phyloP scores from a whole-genome alignment of 1,140 invertebrate genomes.

The Drosophila sp. region DNA sequence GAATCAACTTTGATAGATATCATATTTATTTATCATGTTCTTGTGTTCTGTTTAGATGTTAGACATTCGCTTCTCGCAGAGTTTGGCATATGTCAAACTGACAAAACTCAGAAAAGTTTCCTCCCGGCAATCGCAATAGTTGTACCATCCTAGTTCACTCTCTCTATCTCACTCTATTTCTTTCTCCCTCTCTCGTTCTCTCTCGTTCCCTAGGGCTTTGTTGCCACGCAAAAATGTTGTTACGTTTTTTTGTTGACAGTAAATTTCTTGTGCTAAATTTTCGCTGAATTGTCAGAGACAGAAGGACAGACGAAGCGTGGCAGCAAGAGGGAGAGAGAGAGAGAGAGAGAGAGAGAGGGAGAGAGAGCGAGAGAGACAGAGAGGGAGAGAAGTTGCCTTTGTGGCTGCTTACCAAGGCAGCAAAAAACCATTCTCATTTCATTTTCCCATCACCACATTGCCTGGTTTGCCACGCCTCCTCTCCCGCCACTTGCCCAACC shows the following conservation, averaged over 20 bases:
- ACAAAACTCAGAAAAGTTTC: conserved; percentile 28
- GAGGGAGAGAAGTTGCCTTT: conserved; percentile 33
- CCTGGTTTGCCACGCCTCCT: not conserved
- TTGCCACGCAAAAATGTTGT: conserved; percentile 33
- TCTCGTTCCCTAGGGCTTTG: conserved; percentile 40
- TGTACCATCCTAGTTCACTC: not conserved
- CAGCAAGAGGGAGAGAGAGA: not conserved
- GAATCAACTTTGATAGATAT: not conserved
- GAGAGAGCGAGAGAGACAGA: too few species aligned
- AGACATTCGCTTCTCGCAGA: not conserved
- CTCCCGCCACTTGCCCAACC: conserved; percentile 11
- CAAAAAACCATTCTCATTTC: conserved; percentile 34
- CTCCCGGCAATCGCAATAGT: conserved; percentile 29
- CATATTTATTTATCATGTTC: not conserved
- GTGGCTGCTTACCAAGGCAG: conserved; percentile 48
- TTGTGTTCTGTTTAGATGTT: not conserved
- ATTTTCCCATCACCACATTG: not conserved
- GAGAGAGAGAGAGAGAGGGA: not conserved
- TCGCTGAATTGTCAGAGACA: conserved; percentile 67
- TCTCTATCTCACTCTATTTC: conserved; percentile 15
- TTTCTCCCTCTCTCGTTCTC: conserved; percentile 2
- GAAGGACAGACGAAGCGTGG: not conserved
- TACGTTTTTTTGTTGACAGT: conserved; percentile 54
- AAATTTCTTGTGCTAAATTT: conserved; percentile 73
- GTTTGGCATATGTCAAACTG: conserved; percentile 43